Evolutionary conservation across 2,113 vertebrate species (phyloP).

Genomic region (Hystrix brachyura): DNA sequence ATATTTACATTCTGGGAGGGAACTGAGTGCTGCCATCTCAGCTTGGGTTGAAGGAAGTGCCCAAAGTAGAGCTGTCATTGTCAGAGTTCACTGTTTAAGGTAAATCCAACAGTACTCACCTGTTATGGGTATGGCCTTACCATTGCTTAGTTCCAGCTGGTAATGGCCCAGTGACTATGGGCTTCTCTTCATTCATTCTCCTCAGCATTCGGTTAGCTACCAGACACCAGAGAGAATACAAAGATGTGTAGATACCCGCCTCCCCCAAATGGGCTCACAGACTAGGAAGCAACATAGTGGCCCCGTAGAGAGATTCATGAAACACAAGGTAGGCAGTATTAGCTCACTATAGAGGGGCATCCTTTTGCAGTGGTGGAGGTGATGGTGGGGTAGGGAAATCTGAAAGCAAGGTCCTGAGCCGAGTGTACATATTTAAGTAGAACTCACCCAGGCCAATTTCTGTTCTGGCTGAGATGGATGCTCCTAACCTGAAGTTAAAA

Average conservation of each 20-base stretch:
- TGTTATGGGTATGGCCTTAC: not conserved
- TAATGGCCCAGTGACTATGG: not conserved
- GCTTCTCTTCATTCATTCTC: constrained; percentile 41
- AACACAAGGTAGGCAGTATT: not conserved
- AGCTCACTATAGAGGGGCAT: not conserved
- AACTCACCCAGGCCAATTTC: not conserved
- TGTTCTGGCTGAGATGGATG: not conserved
- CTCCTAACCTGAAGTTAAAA: constrained; percentile 4
- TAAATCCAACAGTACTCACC: not conserved
- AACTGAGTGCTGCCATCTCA: constrained; percentile 49
- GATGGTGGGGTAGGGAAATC: not conserved
- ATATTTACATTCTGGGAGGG: constrained; percentile 78
- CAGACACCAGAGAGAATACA: not conserved
- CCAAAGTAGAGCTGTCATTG: constrained; percentile 7
- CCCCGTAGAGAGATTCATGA: not conserved
- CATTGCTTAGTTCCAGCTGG: not conserved
- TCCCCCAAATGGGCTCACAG: not conserved
- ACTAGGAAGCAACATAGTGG: not conserved
- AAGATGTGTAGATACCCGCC: not conserved
- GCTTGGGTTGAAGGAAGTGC: not conserved
- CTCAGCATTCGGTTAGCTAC: constrained; percentile 36
- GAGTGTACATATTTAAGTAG: constrained; percentile 21
- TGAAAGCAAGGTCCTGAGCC: not conserved
- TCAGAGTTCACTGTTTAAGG: not conserved
- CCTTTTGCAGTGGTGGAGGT: not conserved